Conservation (phyloP, 2,888 invertebrate species). For the Nomada goodeniana region DNA sequence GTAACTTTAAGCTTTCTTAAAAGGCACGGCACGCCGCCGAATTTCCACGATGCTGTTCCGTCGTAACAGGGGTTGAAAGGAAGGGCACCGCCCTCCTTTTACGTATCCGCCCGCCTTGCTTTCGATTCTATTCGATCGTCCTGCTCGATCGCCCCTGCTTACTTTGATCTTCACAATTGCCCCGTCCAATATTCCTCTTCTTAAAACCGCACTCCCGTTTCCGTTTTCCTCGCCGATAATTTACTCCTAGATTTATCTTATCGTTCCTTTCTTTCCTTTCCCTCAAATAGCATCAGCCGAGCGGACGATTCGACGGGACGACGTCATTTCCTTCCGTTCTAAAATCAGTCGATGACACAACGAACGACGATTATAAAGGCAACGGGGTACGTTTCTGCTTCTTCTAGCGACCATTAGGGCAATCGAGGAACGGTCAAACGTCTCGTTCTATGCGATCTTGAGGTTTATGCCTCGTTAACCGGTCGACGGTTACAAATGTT, state of each 20-base stretch:
- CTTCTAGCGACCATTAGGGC: background rate
- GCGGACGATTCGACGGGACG: no score
- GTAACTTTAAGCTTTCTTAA: slow-evolving; percentile 69
- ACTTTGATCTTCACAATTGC: background rate
- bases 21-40: slow-evolving; percentile 47
- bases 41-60: slow-evolving; percentile 48
- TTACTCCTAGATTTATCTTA: no score
- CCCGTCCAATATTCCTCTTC: slow-evolving; percentile 4
- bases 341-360: no score
- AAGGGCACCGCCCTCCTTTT: background rate
- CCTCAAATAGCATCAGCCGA: no score
- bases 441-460: background rate
- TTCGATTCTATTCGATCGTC: slow-evolving; percentile 16
- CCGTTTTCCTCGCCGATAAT: background rate
- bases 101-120: slow-evolving; percentile 1
- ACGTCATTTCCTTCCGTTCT: no score
- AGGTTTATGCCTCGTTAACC: slow-evolving; percentile 12
- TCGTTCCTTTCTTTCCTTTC: no score
- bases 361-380: no score
- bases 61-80: slow-evolving; percentile 9
- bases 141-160: slow-evolving; percentile 28
- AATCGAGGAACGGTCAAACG: background rate
- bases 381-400: background rate
- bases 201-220: background rate
- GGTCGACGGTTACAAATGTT: slow-evolving; percentile 41